Evolutionary conservation across 2,797 vertebrate species (phyloP), one percentile per base, ranked within the genome.

Genomic region (Iguana delicatissima): DNA sequence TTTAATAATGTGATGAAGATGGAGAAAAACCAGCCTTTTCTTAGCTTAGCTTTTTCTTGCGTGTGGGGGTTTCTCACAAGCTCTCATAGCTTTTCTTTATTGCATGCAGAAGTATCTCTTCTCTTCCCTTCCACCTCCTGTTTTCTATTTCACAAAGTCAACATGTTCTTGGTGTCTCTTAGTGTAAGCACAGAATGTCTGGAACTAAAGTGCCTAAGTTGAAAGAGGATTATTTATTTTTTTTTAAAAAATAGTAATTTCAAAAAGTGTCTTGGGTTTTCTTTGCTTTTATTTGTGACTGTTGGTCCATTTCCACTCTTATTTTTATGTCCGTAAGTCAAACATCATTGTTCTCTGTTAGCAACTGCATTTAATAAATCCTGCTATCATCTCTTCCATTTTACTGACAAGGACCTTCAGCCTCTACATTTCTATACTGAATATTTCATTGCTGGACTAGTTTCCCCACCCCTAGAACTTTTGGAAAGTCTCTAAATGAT

Each of bases 281-380:
- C 5, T 0, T 0, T 3, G 0, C 6, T 67, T 4, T 74, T 85
- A 50, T 0, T 76, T 35, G 6, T 18, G 62, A 52, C 1, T 81
- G 35, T 29, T 73, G n/a, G 80, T 50, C 67, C 64, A 0, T n/a
- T 1, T 7, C 24, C 86, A 32, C 2, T 81, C 93, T 93, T 16
- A 42, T 57, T 90, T 76, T 83, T 32, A 57, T 2, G 84, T 4
- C 42, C 14, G 82, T 80, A 55, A 89, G 50, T 88, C 4, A 95
- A 92, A 86, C 1, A 16, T 29, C 62, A 22, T 83, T 93, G 77
- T 93, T 77, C 1, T 1, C 85, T 92, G 91, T 50, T 84, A 91
- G 1, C 55, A 83, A 77, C 3, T 62, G 14, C 29, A 83, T 83
- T 83, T 76, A 50, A 90, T 90, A 76, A 14, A 10, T 85, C 26